Evolutionary conservation across 1,140 invertebrate species (phyloP), one percentile per base, ranked within the genome.

Genomic region (Drosophila simulans): DNA sequence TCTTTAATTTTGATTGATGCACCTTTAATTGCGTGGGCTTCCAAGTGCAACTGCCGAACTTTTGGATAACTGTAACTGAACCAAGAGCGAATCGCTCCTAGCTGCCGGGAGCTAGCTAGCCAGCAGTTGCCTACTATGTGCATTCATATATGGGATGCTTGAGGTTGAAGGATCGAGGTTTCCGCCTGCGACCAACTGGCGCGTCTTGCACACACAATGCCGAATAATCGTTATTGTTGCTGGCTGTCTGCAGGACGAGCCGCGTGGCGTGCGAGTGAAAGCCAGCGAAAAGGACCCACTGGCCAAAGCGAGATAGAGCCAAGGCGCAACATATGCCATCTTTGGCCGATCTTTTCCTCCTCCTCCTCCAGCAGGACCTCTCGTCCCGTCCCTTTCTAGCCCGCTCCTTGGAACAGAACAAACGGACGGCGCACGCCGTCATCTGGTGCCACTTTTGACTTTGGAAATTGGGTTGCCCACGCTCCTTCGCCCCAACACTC

Each of bases 391-490:
- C 52, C 49, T 17, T 27, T 60, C 49, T 73, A n/a, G 62, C 39
- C 39, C 35, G 10, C 42, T 20, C 49, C 52, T 46, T 58, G 48
- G 48, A 65, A 54, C 76, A 80, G 83, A 89, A 77, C 80, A 89
- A 89, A 80, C 70, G 80, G 31, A 69, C 84, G 88, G 83, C 88
- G 88, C 88, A 91, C 81, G 88, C 88, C 88, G 88, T 91, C 88
- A 91, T 91, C 83, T 91, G 88, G 82, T 91, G 80, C 88, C 90
- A 88, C 88, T 91, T 82, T 91, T 91, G 88, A 91, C 88, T 91
- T 89, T 48, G 55, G 49, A 91, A 88, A 88, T 91, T 91, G 80
- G 88, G 80, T 75, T 83, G 70, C 78, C 69, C 85, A 78, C 65
- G 55, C 69, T 83, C 46, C 69, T 71, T 86, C 55, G 59, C 49